phyloP scores from a whole-genome alignment of 2,113 vertebrate genomes.

The Procavia capensis region DNA sequence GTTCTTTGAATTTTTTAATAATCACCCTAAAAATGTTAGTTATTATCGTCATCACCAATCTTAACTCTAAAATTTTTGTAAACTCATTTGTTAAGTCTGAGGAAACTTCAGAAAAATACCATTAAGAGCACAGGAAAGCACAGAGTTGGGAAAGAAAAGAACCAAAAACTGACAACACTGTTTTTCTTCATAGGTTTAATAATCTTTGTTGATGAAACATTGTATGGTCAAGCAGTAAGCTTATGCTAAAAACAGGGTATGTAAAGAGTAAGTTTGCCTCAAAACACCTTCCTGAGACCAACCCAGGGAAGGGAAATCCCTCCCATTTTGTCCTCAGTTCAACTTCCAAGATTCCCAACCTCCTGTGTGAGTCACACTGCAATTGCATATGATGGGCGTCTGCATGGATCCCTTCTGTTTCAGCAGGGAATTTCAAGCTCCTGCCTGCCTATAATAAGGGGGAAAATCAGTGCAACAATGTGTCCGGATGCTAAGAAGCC shows the following conservation, averaged over 20 bases:
- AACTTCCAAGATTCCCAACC: conserved; percentile 64
- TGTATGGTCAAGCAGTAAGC: not conserved
- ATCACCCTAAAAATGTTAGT: not conserved
- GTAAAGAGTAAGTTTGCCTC: not conserved
- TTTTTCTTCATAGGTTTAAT: not conserved
- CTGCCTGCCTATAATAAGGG: conserved; percentile 59
- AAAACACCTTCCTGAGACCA: not conserved
- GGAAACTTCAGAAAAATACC: not conserved
- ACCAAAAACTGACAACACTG: not conserved
- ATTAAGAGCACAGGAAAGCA: not conserved
- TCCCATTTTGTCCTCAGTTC: conserved; percentile 73
- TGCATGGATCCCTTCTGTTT: conserved; percentile 49
- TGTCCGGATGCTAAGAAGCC: conserved; percentile 63
- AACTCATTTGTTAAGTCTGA: not conserved
- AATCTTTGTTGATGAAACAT: not conserved
- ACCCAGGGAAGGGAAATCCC: conserved; percentile 30
- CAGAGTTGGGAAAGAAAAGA: not conserved
- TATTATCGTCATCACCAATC: not conserved
- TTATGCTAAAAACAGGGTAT: not conserved
- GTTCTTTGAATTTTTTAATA: not conserved
- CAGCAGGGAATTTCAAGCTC: conserved; percentile 61
- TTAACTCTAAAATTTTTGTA: not conserved
- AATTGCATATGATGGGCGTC: conserved; percentile 46
- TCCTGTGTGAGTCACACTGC: conserved; percentile 61
- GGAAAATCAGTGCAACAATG: conserved; percentile 54